These are phyloP conservation scores for Phalacrocorax brasilianus DNA, from an alignment of 2,113 vertebrate genomes.

Conservation along the genomic window DNA sequence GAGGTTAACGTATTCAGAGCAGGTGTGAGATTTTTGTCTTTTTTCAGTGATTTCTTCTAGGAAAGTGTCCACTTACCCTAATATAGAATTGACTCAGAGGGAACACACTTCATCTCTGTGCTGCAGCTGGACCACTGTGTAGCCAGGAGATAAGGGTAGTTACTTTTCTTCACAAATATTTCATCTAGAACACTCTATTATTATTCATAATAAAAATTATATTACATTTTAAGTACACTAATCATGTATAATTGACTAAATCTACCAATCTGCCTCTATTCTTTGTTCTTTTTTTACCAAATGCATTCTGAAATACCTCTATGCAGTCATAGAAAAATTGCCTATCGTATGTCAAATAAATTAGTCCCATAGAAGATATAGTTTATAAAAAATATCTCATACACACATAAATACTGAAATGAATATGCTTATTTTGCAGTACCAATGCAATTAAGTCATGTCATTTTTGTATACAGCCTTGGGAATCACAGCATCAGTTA, in stretches of 20 bases:
- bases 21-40: neutral
- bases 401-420: neutral
- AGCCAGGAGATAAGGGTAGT: neutral
- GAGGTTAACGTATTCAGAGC: neutral
- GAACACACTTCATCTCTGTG: neutral
- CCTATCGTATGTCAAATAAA: neutral
- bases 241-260: neutral
- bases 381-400: neutral
- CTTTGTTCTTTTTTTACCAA: neutral
- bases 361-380: neutral
- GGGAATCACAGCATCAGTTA: neutral
- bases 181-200: neutral
- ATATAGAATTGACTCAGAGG: neutral
- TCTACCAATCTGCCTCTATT: neutral
- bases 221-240: neutral
- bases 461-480: neutral
- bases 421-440: neutral
- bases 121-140: neutral
- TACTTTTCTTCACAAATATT: neutral
- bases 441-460: neutral
- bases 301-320: neutral
- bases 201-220: neutral
- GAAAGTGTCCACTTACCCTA: neutral
- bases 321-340: neutral
- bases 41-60: neutral